Evolutionary conservation across 1,140 invertebrate genomes (phyloP).

Genomic region (Matsumurasca onukii): DNA sequence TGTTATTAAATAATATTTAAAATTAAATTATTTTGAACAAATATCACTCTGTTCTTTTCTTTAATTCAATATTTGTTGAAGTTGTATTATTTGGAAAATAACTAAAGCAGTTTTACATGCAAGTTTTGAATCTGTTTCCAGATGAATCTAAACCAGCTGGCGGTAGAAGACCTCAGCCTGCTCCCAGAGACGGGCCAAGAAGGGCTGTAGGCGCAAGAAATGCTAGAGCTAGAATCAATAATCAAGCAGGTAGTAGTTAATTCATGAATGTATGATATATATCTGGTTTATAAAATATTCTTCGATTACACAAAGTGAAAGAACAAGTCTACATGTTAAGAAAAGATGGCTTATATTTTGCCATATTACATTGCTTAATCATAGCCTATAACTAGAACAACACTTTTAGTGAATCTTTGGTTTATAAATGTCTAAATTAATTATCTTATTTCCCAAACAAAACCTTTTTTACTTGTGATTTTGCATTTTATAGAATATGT

Average conservation of each 20-base stretch:
- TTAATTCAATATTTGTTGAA: neutral
- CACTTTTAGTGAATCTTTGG: constrained; percentile 13
- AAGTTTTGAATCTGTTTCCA: neutral
- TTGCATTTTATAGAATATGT: constrained; percentile 1
- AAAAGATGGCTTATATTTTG: no score
- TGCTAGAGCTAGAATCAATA: constrained; percentile 34
- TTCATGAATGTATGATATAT: neutral
- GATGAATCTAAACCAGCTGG: constrained; percentile 24
- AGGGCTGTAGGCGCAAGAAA: constrained; percentile 33
- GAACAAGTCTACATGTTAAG: no score
- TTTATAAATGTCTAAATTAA: neutral
- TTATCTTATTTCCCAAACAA: neutral
- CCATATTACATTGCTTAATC: no score
- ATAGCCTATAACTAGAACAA: no score
- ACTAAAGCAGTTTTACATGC: neutral
- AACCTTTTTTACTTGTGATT: neutral
- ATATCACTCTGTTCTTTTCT: neutral
- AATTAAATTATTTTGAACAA: neutral
- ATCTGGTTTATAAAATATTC: neutral
- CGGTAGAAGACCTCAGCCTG: neutral
- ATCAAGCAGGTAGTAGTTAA: constrained; percentile 29
- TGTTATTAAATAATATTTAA: neutral
- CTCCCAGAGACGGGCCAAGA: constrained; percentile 23
- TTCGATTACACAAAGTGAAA: no score
- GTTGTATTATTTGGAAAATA: neutral